Evolutionary conservation across 1,140 invertebrate species (phyloP), one percentile per base, ranked within the genome.

Genomic region (Steinernema khuongi): DNA sequence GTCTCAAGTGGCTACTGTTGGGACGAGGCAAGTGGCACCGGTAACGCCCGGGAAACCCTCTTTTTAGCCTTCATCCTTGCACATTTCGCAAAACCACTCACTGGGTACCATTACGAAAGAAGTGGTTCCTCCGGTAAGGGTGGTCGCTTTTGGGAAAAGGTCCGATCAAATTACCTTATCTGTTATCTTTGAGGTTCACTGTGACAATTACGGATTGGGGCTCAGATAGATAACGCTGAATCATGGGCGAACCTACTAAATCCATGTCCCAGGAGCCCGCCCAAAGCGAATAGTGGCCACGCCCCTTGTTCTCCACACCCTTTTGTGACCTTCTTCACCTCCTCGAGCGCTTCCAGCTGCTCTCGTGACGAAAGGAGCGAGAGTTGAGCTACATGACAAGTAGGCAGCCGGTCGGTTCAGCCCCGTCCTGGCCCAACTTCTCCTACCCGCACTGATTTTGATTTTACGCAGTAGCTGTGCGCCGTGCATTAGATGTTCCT

Each of bases 311-410:
- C 50, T 60, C 50, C 50, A 60, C 50, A 17, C 50, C 50, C 50
- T 60, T 60, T 60, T 60, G 50, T 60, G 50, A 60, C 50, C 50
- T 60, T 60, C 50, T 60, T 60, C 50, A 60, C 50, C 50, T 60
- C 50, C 50, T 60, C 22, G 50, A 7, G 50, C 50, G 50, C 11
- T 60, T 60, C 50, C 50, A 60, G 50, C 50, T 60, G 50, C 50
- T 60, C 50, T 60, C 19, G 50, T 60, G 50, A 22, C 50, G 50
- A 14, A 60, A 7, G 22, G 22, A 26, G 50, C 19, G 50, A 22
- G 50, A 60, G 50, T 60, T 26, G 22, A 60, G 50, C 22, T 60
- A n/a, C 50, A 4, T 7, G 19, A 14, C 50, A 7, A 60, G 50
- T 60, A 60, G 50, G 2, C 50, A 60, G 36, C 50, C 22, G 4